Evolutionary conservation across 2,113 vertebrate genomes (phyloP), one percentile per base, ranked within the genome.

Genomic region (Microtus pennsylvanicus): DNA sequence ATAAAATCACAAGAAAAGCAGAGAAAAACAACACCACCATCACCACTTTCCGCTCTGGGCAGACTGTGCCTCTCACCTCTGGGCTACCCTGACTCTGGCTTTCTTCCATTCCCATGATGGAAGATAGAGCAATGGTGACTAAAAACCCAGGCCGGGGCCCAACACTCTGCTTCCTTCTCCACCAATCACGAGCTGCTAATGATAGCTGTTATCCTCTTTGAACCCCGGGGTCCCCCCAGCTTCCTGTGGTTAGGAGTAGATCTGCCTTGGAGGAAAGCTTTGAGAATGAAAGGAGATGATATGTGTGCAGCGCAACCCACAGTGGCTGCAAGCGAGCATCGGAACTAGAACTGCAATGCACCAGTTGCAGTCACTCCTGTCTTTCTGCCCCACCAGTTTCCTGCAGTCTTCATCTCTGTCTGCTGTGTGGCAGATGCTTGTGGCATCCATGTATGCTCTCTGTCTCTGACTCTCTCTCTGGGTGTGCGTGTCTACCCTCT

Each of bases 1-100:
- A 67, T 16, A 86, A 81, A 82, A 28, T 93, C 7, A 47, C 67
- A 24, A 61, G 80, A 97, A 74, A 93, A 61, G 0, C 35, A 69
- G 28, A 75, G 17, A 17, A 70, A 85, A 78, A 35, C 13, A 42
- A 3, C 42, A 28, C 16, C 10, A 13, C 8, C 22, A 3, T 61
- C 17, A 14, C 42, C 42, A n/a, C 70, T 30, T 0, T 30, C 58
- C 63, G 7, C 42, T n/a, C 9, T 30, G 1, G 33, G 89, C 22
- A 55, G 3, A 50, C 33, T 33, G 13, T 5, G 13, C 11, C 61
- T 4, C 11, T 93, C 22, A 83, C 50, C 33, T 72, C 5, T 58
- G 6, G 47, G 3, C 9, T 74, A 1, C 69, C n/a, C n/a, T 10
- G 1, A 47, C 38, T 92, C 70, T 82, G 61, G 28, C 5, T 26